These are phyloP conservation scores for Acanthosepion lycidas DNA, from an alignment of 2,888 invertebrate species.

Conservation along the genomic window DNA sequence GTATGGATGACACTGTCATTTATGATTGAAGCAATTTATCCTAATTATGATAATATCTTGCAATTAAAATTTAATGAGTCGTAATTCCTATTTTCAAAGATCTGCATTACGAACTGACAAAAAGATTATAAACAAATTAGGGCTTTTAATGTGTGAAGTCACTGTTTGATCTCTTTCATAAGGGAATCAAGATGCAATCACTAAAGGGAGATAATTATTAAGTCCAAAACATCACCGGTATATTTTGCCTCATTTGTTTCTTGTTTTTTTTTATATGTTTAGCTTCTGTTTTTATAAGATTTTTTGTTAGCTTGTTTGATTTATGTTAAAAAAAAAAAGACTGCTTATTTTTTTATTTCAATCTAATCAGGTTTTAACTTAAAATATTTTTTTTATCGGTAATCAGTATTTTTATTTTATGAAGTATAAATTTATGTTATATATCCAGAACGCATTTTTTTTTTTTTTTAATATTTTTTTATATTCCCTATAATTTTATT, in stretches of 20 bases:
- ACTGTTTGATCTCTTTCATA: neutral
- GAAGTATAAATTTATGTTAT: too few species aligned
- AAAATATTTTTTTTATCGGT: too few species aligned
- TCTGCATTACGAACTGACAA: neutral
- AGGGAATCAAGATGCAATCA: neutral
- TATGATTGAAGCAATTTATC: neutral
- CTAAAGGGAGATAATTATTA: neutral
- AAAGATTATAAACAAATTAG: neutral
- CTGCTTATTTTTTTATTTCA: too few species aligned
- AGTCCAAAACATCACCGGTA: neutral
- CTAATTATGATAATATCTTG: neutral
- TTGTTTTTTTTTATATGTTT: neutral
- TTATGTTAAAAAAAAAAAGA: too few species aligned
- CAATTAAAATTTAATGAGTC: slow-evolving; percentile 33
- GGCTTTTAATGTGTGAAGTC: neutral
- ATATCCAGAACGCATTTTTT: too few species aligned
- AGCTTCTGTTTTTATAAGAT: neutral
- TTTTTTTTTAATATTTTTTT: too few species aligned
- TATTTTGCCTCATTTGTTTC: neutral
- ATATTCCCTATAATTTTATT: too few species aligned
- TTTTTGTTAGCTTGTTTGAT: neutral
- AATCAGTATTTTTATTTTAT: too few species aligned
- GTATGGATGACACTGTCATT: too few species aligned
- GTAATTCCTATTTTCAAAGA: neutral
- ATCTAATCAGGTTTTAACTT: too few species aligned